Conservation (phyloP, 1,140 invertebrate species). For the Cyclina sinensis region DNA sequence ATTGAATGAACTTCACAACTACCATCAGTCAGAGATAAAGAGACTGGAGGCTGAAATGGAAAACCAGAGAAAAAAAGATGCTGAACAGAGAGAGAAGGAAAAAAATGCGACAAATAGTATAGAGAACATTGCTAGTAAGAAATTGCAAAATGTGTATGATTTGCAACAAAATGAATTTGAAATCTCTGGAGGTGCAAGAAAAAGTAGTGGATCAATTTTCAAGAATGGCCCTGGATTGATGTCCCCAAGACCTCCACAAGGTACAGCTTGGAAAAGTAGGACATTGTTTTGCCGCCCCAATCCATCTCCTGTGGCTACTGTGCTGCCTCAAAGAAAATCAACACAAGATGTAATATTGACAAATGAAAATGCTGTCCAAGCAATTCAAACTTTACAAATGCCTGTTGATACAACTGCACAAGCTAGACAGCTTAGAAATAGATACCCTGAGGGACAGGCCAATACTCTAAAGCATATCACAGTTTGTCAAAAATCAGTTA, state of each 20-base stretch:
- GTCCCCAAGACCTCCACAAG: constrained; percentile 45
- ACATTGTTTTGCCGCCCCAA: constrained; percentile 52
- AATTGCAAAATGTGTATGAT: constrained; percentile 55
- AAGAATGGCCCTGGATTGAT: constrained; percentile 28
- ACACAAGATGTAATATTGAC: background rate
- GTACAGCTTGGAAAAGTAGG: constrained; percentile 48
- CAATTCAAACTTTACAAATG: background rate
- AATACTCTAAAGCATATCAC: background rate
- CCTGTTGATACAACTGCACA: background rate
- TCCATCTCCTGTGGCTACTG: constrained; percentile 62
- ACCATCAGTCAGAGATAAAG: constrained; percentile 57
- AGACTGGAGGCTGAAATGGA: constrained; percentile 51
- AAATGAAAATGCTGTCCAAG: background rate
- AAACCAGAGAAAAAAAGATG: constrained; percentile 29
- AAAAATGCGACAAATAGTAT: background rate
- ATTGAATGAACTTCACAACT: constrained; percentile 48
- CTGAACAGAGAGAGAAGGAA: constrained; percentile 13
- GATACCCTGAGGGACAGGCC: background rate
- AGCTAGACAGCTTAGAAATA: background rate
- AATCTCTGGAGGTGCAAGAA: background rate
- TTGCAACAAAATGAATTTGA: constrained; percentile 12
- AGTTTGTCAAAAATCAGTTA: background rate
- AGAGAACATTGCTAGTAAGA: background rate
- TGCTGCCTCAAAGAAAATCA: constrained; percentile 52
- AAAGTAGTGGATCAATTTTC: constrained; percentile 1